phyloP scores from a whole-genome alignment of 2,888 invertebrate genomes.

The Ophion obscuratus region DNA sequence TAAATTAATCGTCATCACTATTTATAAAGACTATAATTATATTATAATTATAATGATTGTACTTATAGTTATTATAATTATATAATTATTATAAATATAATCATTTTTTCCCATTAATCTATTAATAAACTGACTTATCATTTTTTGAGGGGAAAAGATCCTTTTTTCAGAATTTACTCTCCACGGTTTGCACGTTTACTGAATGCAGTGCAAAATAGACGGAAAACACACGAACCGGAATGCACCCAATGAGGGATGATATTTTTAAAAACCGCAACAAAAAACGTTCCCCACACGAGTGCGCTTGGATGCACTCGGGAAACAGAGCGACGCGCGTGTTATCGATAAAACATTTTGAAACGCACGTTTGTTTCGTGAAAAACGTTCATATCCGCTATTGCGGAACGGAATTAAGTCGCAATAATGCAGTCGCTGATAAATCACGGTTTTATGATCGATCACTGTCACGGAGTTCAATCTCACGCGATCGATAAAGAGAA shows the following conservation, averaged over 20 bases:
- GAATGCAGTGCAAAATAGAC: not conserved
- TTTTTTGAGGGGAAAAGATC: too few species aligned
- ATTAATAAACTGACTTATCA: too few species aligned
- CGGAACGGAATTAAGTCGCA: not conserved
- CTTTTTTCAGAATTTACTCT: not conserved
- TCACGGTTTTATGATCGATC: slow-evolving; percentile 34
- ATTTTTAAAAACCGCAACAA: not conserved
- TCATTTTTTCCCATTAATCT: too few species aligned
- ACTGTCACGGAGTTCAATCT: not conserved
- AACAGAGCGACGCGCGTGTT: not conserved
- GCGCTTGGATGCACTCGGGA: not conserved
- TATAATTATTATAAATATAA: too few species aligned
- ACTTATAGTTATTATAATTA: too few species aligned
- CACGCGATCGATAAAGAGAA: not conserved
- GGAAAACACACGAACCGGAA: not conserved
- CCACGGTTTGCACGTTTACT: not conserved
- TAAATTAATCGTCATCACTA: too few species aligned
- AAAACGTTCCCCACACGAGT: not conserved
- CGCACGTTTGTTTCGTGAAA: too few species aligned
- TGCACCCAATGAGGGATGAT: too few species aligned
- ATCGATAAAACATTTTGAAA: not conserved
- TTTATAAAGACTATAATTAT: too few species aligned
- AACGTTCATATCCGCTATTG: not conserved
- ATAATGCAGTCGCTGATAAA: not conserved
- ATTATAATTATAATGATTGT: too few species aligned